Evolutionary conservation across 2,888 invertebrate species (phyloP), one percentile per base, ranked within the genome.

Genomic region (Orgyia antiqua): DNA sequence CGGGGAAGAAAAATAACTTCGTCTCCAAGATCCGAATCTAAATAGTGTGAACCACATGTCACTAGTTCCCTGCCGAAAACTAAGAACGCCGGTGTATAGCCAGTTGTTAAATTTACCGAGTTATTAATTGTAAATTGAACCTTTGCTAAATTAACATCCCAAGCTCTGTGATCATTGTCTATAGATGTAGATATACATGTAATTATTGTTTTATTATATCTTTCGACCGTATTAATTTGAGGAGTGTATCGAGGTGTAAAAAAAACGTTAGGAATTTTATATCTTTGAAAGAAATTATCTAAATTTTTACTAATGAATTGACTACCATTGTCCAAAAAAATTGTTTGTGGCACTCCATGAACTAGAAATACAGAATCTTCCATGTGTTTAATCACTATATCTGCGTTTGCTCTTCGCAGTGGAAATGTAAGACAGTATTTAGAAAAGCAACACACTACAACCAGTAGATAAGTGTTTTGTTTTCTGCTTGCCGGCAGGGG

Each of bases 261-360:
- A 19, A 27, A 13, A 2, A 51, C 10, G 5, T 50, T 43, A 8
- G 54, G 52, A 0, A 60, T 23, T 4, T 49, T 51, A 13, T 55
- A 56, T 12, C 36, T 40, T 3, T 26, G 20, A n/a, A 51, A 33
- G 0, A 55, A 8, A 0, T 4, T 10, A 3, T 36, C 21, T 1
- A 36, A 2, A 0, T 21, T 21, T 2, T 12, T 9, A 9, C 51
- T 39, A n/a, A 33, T 33, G 15, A 56, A 58, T 27, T 60, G 57
- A 2, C 5, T 29, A 0, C 54, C 55, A 21, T 60, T 58, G 8
- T 55, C 56, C 11, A 51, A 2, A 0, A 55, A 21, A 1, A 60
- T 30, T 0, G 51, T 53, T 8, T 42, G 38, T 0, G 55, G 50
- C 4, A 59, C 27, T 2, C 57, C 62, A 17, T 58, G 58, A 0